Evolutionary conservation across 1,140 invertebrate species (phyloP).

Genomic region (Euschistus heros): DNA sequence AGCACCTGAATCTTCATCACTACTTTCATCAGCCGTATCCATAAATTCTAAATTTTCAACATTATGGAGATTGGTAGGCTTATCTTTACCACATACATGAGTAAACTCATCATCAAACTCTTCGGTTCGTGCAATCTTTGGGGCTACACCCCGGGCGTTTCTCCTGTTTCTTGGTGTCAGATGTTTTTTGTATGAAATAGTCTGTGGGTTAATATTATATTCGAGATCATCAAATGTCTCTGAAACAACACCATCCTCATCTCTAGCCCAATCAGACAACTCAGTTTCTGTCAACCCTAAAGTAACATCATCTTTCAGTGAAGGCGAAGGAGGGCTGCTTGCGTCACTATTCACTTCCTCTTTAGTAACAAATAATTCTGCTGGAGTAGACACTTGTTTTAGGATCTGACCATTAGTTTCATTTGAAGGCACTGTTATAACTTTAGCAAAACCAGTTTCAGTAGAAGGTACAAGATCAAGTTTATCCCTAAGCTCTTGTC

Average conservation of each 20-base stretch:
- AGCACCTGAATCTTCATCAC: conserved; percentile 31
- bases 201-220: conserved; percentile 43
- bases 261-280: conserved; percentile 71
- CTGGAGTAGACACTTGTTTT: conserved; percentile 31
- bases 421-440: conserved; percentile 28
- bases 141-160: conserved; percentile 31
- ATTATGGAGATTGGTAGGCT: conserved; percentile 30
- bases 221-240: conserved; percentile 59
- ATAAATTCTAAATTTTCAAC: conserved; percentile 56
- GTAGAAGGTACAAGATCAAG: conserved; percentile 28
- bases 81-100: conserved; percentile 37
- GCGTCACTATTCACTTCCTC: conserved; percentile 35
- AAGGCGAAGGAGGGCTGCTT: conserved; percentile 39
- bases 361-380: conserved; percentile 28
- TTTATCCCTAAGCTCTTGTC: conserved; percentile 14
- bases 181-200: conserved; percentile 39
- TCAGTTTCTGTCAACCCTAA: conserved; percentile 70
- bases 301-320: conserved; percentile 42
- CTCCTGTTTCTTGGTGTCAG: conserved; percentile 36
- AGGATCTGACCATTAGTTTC: conserved; percentile 25
- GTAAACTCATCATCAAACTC: conserved; percentile 34
- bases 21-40: conserved; percentile 50
- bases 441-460: conserved; percentile 25
- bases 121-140: conserved; percentile 37
- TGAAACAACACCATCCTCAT: conserved; percentile 52